Conservation (phyloP, 2,797 vertebrate genomes). For the Dromococcyx pavoninus region DNA sequence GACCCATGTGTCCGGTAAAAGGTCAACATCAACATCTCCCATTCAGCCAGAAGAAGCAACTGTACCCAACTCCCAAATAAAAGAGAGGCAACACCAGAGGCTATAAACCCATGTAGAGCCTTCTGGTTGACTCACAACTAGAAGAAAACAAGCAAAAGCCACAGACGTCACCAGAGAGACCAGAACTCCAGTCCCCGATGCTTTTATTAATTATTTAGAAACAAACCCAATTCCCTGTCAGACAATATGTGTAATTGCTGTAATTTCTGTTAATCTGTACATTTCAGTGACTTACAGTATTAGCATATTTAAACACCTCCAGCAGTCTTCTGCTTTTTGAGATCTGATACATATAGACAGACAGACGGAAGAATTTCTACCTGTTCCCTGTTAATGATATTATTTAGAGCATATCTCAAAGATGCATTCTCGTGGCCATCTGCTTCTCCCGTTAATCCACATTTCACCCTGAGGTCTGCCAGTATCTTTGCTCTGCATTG, state of each 20-base stretch:
- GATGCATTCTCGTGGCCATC: not conserved
- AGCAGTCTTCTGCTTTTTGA: not conserved
- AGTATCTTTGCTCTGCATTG: not conserved
- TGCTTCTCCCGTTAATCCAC: not conserved
- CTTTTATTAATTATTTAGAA: not conserved
- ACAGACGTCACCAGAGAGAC: not conserved
- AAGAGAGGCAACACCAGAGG: not conserved
- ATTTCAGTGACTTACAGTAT: not conserved
- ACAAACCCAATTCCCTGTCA: not conserved
- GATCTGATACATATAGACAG: not conserved
- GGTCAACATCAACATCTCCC: not conserved
- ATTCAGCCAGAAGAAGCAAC: not conserved
- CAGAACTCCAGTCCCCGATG: not conserved
- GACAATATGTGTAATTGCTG: not conserved
- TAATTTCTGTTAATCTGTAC: not conserved
- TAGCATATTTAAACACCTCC: not conserved
- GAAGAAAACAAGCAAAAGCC: not conserved
- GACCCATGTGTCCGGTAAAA: not conserved
- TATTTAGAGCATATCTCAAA: not conserved
- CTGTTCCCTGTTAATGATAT: not conserved
- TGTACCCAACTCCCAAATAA: not conserved
- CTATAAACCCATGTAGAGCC: accelerated
- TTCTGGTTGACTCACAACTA: not conserved
- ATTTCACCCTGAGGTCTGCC: not conserved
- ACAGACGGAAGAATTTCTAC: not conserved